These are phyloP conservation scores for Neostethus bicornis DNA, from an alignment of 2,797 vertebrate genomes.

Conservation along the genomic window DNA sequence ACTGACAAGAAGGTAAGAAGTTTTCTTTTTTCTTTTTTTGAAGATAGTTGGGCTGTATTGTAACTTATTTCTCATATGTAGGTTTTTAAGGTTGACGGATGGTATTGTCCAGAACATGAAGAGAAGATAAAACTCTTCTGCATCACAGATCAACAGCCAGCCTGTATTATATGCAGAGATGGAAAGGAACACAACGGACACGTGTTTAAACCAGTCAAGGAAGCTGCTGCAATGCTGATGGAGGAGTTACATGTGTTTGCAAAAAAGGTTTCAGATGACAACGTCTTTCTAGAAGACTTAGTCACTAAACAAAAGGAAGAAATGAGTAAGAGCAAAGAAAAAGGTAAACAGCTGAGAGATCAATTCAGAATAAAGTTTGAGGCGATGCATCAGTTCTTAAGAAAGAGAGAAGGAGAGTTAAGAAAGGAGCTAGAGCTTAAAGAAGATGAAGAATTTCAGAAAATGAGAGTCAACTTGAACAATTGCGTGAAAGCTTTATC, in stretches of 20 bases:
- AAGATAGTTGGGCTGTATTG: slow-evolving; percentile 39
- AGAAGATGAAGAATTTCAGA: slow-evolving; percentile 8
- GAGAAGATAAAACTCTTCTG: slow-evolving; percentile 75
- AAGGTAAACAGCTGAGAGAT: slow-evolving; percentile 21
- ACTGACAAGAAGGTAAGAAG: not conserved
- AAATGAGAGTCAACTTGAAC: no score
- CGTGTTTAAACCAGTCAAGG: slow-evolving; percentile 61
- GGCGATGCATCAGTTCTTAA: slow-evolving; percentile 42
- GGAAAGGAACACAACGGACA: slow-evolving; percentile 61
- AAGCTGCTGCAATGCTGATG: slow-evolving; percentile 58
- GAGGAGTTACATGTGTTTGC: slow-evolving; percentile 34
- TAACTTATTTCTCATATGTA: no score
- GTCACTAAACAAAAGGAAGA: slow-evolving; percentile 46
- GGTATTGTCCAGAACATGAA: slow-evolving; percentile 66
- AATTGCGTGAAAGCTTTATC: slow-evolving; percentile 6
- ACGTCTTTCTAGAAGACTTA: slow-evolving; percentile 17
- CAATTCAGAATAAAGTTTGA: slow-evolving; percentile 35
- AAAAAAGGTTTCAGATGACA: slow-evolving; percentile 20
- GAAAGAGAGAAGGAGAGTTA: slow-evolving; percentile 34
- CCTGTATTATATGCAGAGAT: slow-evolving; percentile 66
- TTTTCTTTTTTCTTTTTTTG: not conserved
- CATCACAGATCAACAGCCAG: slow-evolving; percentile 66
- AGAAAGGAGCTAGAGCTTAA: slow-evolving; percentile 25
- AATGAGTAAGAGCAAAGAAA: slow-evolving; percentile 54
- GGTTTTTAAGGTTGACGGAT: no score